phyloP scores from a whole-genome alignment of 2,888 invertebrate species.

The Liopterus haemorrhoidalis region DNA sequence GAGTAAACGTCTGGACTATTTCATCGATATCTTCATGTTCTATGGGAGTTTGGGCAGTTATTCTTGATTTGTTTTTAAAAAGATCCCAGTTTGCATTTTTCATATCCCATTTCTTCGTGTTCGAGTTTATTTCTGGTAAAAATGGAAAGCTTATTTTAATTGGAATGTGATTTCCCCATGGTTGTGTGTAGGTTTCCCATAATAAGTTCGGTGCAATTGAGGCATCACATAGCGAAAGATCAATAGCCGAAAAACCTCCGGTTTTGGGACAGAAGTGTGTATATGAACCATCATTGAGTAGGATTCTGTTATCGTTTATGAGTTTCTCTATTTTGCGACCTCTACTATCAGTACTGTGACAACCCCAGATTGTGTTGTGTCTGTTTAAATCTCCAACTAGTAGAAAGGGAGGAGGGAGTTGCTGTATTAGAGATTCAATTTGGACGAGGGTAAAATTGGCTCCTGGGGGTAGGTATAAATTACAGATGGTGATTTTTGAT shows the following conservation, averaged over 20 bases:
- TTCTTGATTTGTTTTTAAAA: slow-evolving; percentile 1
- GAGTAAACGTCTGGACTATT: neutral
- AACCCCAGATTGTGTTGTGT: slow-evolving; percentile 28
- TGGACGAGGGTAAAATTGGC: neutral
- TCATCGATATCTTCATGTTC: neutral
- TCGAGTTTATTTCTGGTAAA: neutral
- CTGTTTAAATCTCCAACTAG: slow-evolving; percentile 33
- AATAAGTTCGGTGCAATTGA: slow-evolving; percentile 13
- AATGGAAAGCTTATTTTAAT: slow-evolving; percentile 10
- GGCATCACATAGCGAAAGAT: slow-evolving; percentile 23
- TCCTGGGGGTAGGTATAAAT: slow-evolving; percentile 23
- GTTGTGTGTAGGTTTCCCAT: slow-evolving; percentile 13
- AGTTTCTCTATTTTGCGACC: slow-evolving; percentile 27
- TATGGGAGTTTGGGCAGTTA: no score
- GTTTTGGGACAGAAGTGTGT: slow-evolving; percentile 28
- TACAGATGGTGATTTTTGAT: slow-evolving; percentile 23
- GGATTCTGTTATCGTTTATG: slow-evolving; percentile 21
- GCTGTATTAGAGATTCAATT: slow-evolving; percentile 23
- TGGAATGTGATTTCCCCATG: slow-evolving; percentile 29
- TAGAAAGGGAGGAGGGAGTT: slow-evolving; percentile 32
- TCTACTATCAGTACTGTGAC: slow-evolving; percentile 18
- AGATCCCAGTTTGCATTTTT: slow-evolving; percentile 1
- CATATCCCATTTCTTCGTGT: slow-evolving; percentile 2
- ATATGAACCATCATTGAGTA: slow-evolving; percentile 15
- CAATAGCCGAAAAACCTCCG: slow-evolving; percentile 22